Conservation (phyloP, 2,888 invertebrate genomes). For the Ditula angustiorana region DNA sequence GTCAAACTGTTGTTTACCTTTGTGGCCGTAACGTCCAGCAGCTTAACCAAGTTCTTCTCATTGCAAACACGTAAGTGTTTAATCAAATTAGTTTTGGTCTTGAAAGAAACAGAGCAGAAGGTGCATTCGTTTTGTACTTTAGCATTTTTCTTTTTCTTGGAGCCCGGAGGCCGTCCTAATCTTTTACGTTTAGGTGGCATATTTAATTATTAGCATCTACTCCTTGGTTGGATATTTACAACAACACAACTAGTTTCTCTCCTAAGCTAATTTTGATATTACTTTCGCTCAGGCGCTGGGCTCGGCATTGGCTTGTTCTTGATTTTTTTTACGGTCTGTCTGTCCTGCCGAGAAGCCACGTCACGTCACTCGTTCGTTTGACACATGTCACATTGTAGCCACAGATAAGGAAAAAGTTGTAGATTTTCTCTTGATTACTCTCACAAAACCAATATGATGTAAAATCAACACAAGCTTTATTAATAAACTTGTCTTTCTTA, state of each 20-base stretch:
- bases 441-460: too few relatives aligned
- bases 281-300: conserved; percentile 79
- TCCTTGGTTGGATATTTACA: conserved; percentile 51
- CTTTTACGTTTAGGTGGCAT: conserved; percentile 73
- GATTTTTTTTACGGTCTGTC: conserved; percentile 14
- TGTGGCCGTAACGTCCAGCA: conserved; percentile 14
- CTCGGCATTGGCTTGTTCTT: conserved; percentile 26
- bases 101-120: conserved; percentile 7
- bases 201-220: conserved; percentile 48
- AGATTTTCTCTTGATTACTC: too few relatives aligned
- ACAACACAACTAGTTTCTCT: conserved; percentile 51
- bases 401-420: not conserved
- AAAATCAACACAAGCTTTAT: too few relatives aligned
- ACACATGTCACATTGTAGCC: conserved; percentile 17
- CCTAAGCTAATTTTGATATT: conserved; percentile 71
- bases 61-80: conserved; percentile 28
- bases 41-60: not conserved
- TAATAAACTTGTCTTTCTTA: too few relatives aligned
- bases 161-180: conserved; percentile 56
- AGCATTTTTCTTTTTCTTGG: conserved; percentile 54
- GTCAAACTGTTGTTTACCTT: conserved; percentile 34
- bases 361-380: conserved; percentile 33
- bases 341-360: conserved; percentile 5
- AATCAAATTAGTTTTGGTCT: not conserved
- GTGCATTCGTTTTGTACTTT: conserved; percentile 40